Percentiles rank a stretch among this genome's conserved stretches.
Evolutionary conservation across 2,797 vertebrate genomes (phyloP).

Genomic region (Eidolon dupreanum): DNA sequence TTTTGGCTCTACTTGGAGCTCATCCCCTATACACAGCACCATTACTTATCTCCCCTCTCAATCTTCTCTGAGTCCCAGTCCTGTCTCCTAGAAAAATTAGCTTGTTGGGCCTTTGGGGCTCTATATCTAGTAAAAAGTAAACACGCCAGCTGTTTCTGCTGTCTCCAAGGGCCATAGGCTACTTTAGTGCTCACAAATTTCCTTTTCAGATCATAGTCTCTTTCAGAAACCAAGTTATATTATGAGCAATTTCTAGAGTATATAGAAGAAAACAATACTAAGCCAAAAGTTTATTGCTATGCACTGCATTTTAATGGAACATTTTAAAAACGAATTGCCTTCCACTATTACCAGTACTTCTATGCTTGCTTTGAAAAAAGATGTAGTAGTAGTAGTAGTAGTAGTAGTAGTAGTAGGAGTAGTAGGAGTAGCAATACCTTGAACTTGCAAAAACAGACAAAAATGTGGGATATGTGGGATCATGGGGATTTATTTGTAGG

Average conservation of each 20-base stretch:
- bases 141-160: background rate
- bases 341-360: background rate
- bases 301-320: background rate
- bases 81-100: background rate
- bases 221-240: background rate
- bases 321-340: background rate
- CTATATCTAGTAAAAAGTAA: background rate
- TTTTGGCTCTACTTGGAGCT: background rate
- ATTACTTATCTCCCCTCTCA: background rate
- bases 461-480: background rate
- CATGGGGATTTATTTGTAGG: background rate
- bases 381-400: background rate
- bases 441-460: background rate
- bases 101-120: background rate
- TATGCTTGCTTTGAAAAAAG: background rate
- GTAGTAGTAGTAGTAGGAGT: background rate
- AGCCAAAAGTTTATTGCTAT: background rate
- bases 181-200: background rate
- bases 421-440: background rate
- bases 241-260: background rate
- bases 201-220: background rate
- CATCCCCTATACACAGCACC: background rate
- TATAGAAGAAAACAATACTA: background rate
- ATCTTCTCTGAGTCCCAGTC: background rate
- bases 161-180: too few relatives aligned